Evolutionary conservation across 1,140 invertebrate genomes (phyloP).

Genomic region (Eurosta solidaginis): DNA sequence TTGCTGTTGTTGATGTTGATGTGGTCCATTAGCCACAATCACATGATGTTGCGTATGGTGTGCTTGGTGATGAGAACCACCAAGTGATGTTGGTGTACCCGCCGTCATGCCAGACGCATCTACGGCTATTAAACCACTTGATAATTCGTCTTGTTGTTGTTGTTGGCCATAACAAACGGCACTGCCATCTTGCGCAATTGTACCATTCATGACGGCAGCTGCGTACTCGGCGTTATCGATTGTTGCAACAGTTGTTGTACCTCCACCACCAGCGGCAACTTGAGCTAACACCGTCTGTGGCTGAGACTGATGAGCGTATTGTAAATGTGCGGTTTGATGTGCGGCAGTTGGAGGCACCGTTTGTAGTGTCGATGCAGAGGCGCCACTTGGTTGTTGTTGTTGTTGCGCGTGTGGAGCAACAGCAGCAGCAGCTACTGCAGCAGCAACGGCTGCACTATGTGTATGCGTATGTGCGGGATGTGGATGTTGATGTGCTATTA

Average conservation of each 20-base stretch:
- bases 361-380: constrained; percentile 31
- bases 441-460: constrained; percentile 30
- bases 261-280: constrained; percentile 35
- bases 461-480: constrained; percentile 39
- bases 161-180: constrained; percentile 54
- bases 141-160: constrained; percentile 39
- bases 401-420: constrained; percentile 24
- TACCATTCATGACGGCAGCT: constrained; percentile 58
- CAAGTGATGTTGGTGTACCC: constrained; percentile 28
- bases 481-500: constrained; percentile 30
- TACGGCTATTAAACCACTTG: constrained; percentile 47
- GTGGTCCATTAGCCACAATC: constrained; percentile 41
- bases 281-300: neutral
- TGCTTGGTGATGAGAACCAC: constrained; percentile 31
- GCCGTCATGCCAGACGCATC: constrained; percentile 42
- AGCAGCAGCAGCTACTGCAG: constrained; percentile 24
- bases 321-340: constrained; percentile 37
- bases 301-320: constrained; percentile 29
- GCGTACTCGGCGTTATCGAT: constrained; percentile 54
- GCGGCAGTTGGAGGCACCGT: constrained; percentile 45
- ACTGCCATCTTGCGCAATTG: constrained; percentile 52
- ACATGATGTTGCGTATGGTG: constrained; percentile 44
- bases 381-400: constrained; percentile 29
- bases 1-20: constrained; percentile 36
- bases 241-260: constrained; percentile 38